These are phyloP conservation scores for Mylabris phalerata DNA, from an alignment of 1,140 invertebrate species.

Conservation along the genomic window DNA sequence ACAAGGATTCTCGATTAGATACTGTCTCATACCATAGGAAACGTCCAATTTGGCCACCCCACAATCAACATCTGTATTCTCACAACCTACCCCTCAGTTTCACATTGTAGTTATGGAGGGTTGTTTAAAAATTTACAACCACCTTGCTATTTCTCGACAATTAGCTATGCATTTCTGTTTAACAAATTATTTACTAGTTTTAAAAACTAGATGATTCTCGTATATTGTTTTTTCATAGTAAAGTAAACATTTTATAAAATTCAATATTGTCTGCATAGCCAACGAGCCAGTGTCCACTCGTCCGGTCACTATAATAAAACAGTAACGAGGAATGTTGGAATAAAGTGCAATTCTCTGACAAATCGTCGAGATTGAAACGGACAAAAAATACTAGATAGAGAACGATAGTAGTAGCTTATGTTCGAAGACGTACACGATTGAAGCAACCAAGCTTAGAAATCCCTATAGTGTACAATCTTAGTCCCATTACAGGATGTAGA, in stretches of 20 bases:
- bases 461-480: conserved; percentile 10
- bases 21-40: conserved; percentile 1
- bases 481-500: conserved; percentile 33
- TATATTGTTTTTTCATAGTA: neutral
- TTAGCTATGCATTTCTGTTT: too few relatives aligned
- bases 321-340: conserved; percentile 19
- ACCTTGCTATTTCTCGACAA: too few relatives aligned
- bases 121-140: too few relatives aligned
- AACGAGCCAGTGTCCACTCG: conserved; percentile 4
- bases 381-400: too few relatives aligned
- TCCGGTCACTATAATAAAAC: conserved; percentile 16
- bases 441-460: conserved; percentile 8
- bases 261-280: conserved; percentile 4
- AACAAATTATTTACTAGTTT: too few relatives aligned
- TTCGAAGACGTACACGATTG: neutral
- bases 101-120: too few relatives aligned
- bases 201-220: too few relatives aligned
- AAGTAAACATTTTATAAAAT: conserved; percentile 11
- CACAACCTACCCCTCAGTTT: conserved; percentile 2
- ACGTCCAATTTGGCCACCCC: conserved; percentile 6
- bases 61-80: conserved; percentile 11
- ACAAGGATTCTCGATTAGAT: conserved; percentile 35
- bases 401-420: neutral
- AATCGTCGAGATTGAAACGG: too few relatives aligned
- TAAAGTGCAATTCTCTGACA: conserved; percentile 8